Evolutionary conservation across 2,797 vertebrate genomes (phyloP).

Genomic region (Novumbra hubbsi): DNA sequence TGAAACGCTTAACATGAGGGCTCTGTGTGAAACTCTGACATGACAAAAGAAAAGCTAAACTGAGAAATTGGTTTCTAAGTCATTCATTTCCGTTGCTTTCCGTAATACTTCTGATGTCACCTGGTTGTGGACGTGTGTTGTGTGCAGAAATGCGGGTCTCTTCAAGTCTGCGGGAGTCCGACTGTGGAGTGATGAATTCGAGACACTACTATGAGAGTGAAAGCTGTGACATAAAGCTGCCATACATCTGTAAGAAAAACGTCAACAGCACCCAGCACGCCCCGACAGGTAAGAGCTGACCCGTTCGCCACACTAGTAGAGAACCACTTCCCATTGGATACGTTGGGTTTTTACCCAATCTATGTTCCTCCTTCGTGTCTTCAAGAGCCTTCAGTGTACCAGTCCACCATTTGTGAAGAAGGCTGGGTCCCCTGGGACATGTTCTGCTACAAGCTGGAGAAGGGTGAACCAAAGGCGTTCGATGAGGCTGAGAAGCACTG

Average conservation of each 20-base stretch:
- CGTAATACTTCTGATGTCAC: too few relatives aligned
- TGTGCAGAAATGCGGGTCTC: conserved; percentile 66
- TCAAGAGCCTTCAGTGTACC: conserved; percentile 79
- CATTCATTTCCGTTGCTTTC: too few relatives aligned
- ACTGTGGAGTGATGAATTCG: conserved; percentile 81
- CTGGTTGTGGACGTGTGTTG: conserved; percentile 6
- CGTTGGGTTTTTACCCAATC: neutral
- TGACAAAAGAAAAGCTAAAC: neutral
- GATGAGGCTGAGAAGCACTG: conserved; percentile 67
- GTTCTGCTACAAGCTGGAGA: conserved; percentile 83
- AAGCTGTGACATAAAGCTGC: conserved; percentile 77
- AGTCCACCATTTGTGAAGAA: conserved; percentile 74
- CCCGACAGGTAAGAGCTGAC: conserved; percentile 65
- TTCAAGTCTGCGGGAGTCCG: conserved; percentile 64
- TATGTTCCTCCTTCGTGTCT: conserved; percentile 2
- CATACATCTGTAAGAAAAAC: conserved; percentile 89
- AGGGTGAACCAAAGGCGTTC: conserved; percentile 58
- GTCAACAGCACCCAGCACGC: conserved; percentile 50
- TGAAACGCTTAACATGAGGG: too few relatives aligned
- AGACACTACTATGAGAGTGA: conserved; percentile 73
- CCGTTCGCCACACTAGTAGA: neutral
- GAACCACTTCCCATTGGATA: neutral
- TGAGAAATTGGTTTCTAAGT: neutral
- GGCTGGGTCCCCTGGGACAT: conserved; percentile 83
- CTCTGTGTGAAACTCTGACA: neutral